Evolutionary conservation across 2,888 invertebrate genomes (phyloP).

Genomic region (Sinodicranocentrus sp.): DNA sequence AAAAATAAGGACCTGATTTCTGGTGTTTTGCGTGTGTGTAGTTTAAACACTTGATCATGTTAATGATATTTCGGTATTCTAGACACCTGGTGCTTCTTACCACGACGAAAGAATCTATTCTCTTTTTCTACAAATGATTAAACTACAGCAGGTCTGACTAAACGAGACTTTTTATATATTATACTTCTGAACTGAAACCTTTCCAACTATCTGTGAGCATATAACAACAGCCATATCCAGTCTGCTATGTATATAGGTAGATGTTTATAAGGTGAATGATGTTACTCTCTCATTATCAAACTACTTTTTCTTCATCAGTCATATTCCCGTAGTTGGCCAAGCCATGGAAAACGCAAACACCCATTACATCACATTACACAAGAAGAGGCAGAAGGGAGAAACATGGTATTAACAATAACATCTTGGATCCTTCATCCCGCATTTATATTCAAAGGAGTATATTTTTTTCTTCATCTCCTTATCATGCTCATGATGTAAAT

Average conservation of each 20-base stretch:
- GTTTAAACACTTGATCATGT: constrained; percentile 41
- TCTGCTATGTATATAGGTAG: too few relatives aligned
- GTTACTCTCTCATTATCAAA: constrained; percentile 61
- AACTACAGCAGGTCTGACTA: too few relatives aligned
- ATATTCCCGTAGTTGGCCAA: not conserved
- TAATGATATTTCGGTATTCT: constrained; percentile 49
- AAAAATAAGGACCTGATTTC: constrained; percentile 45
- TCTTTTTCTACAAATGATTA: too few relatives aligned
- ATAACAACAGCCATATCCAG: too few relatives aligned
- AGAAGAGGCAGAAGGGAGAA: constrained; percentile 32
- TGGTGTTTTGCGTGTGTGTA: constrained; percentile 42
- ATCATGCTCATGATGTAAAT: not conserved
- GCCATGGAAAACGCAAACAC: constrained; percentile 32
- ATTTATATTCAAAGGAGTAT: constrained; percentile 18
- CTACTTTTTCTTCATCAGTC: constrained; percentile 62
- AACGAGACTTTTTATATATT: too few relatives aligned
- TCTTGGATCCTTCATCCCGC: constrained; percentile 15
- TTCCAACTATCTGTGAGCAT: too few relatives aligned
- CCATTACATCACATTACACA: constrained; percentile 54
- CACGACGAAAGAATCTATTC: not conserved
- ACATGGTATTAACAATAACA: constrained; percentile 52
- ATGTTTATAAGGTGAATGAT: constrained; percentile 2
- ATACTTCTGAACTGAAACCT: too few relatives aligned
- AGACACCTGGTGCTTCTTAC: constrained; percentile 57
- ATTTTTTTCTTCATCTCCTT: not conserved